Evolutionary conservation across 2,888 invertebrate species (phyloP), one percentile per base, ranked within the genome.

Genomic region (Serripes groenlandicus): DNA sequence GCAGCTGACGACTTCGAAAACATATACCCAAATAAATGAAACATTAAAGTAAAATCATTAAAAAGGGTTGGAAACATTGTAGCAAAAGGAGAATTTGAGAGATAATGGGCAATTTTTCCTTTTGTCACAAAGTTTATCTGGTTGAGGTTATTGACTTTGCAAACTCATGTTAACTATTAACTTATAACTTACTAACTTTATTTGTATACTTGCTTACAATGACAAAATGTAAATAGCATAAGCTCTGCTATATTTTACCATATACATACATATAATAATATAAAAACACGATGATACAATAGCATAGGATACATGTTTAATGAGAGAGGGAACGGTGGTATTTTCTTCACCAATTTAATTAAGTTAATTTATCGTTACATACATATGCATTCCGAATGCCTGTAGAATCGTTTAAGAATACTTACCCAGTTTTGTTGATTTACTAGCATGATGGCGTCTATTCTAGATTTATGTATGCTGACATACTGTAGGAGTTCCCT

Each of bases 371-470:
- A n/a, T n/a, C n/a, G n/a, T n/a, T n/a, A n/a, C n/a, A n/a, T n/a
- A n/a, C n/a, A n/a, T n/a, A n/a, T n/a, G n/a, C n/a, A n/a, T n/a
- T n/a, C n/a, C n/a, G n/a, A n/a, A n/a, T n/a, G n/a, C n/a, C n/a
- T n/a, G n/a, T n/a, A n/a, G n/a, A n/a, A n/a, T n/a, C n/a, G n/a
- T n/a, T n/a, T n/a, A n/a, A 54, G 54, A 11, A 15, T 1, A 34
- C 62, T 32, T 87, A 95, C 95, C 92, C 97, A 97, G 89, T 98
- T 98, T 34, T 97, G 96, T 77, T 97, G 96, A 94, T 99, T 99
- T 30, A 99, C 97, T 93, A 98, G 97, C 37, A 96, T 95, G n/a
- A 97, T 97, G 7, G 97, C 97, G 81, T 97, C 96, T 70, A 97
- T 97, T 77, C 96, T 86, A 0, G 94, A 93, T 75, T 92, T 91